Evolutionary conservation across 2,113 vertebrate genomes (phyloP).

Genomic region (Pao palembangensis): DNA sequence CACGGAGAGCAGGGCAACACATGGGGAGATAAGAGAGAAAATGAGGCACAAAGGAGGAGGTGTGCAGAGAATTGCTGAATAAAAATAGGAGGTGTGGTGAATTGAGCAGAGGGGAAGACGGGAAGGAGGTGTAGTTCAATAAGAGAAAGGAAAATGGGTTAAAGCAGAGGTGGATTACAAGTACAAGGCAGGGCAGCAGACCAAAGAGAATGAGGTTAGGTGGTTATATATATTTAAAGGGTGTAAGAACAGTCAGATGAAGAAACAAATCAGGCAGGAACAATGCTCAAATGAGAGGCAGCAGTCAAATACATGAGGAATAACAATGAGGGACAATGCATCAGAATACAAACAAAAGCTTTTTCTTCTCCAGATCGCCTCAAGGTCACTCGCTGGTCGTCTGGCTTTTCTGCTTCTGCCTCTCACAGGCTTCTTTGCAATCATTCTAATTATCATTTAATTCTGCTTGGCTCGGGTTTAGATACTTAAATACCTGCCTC

Average conservation of each 20-base stretch:
- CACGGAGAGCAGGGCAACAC: neutral
- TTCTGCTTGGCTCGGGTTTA: constrained; percentile 36
- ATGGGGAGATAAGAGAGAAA: constrained; percentile 17
- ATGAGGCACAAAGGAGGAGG: constrained; percentile 2
- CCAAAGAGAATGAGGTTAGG: constrained; percentile 21
- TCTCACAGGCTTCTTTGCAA: constrained; percentile 7
- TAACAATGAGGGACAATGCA: constrained; percentile 1
- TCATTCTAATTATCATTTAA: constrained; percentile 33
- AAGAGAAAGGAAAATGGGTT: constrained; percentile 10
- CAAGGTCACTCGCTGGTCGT: neutral
- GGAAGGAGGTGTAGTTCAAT: constrained; percentile 18
- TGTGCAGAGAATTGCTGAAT: neutral
- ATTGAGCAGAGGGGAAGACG: neutral
- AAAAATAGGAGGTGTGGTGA: constrained; percentile 2
- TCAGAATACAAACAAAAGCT: neutral
- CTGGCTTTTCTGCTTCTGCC: neutral
- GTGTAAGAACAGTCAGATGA: constrained; percentile 4
- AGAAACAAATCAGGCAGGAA: constrained; percentile 12
- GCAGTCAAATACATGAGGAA: constrained; percentile 8
- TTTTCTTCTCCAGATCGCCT: neutral
- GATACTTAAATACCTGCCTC: constrained; percentile 37
- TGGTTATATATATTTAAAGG: constrained; percentile 7
- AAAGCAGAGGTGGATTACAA: constrained; percentile 16
- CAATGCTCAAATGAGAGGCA: constrained; percentile 15
- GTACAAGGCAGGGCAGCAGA: constrained; percentile 12